Evolutionary conservation across 2,113 vertebrate genomes (phyloP), one percentile per base, ranked within the genome.

Genomic region (Neodontobutis hainanensis): DNA sequence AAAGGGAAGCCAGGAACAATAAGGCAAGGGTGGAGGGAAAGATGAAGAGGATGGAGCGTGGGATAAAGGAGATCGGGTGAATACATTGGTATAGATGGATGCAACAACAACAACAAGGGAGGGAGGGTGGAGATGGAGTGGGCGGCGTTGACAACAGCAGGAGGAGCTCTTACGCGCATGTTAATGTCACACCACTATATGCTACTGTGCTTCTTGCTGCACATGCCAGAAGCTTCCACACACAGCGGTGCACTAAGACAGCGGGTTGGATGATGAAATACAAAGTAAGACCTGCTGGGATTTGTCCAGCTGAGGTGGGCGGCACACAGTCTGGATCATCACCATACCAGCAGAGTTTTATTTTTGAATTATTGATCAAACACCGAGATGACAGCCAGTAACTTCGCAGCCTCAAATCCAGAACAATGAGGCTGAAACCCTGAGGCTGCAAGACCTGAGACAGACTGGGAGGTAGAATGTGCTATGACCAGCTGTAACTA

Each of bases 351-450:
- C 68, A 73, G n/a, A n/a, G 77, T 69, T 47, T 46, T n/a, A 8
- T 56, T 56, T 70, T 76, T 88, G 78, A 86, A 88, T 86, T 85
- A 88, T 88, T 87, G 80, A 90, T 88, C 78, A 83, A 85, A 84
- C 77, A 53, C 79, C 68, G 19, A 27, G 19, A n/a, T n/a, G n/a
- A 27, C 19, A 27, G 19, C 19, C 19, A 27, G 19, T 27, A 27
- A 27, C 19, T 27, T 40, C 11, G 43, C 57, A 16, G 14, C 10
- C 15, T 6, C 19, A 27, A 10, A 9, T 27, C 58, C 51, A 19
- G 0, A 27, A 60, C 60, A 83, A 83, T 38, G 47, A 89, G 40
- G 73, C 82, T 47, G 49, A 83, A 27, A 27, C 19, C 19, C 19
- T 2, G 19, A 27, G 19, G 19, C 19, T 27, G 19, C 19, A 27